These are phyloP conservation scores for Drosophila melanosoma DNA, from an alignment of 2,888 invertebrate species.

Conservation along the genomic window DNA sequence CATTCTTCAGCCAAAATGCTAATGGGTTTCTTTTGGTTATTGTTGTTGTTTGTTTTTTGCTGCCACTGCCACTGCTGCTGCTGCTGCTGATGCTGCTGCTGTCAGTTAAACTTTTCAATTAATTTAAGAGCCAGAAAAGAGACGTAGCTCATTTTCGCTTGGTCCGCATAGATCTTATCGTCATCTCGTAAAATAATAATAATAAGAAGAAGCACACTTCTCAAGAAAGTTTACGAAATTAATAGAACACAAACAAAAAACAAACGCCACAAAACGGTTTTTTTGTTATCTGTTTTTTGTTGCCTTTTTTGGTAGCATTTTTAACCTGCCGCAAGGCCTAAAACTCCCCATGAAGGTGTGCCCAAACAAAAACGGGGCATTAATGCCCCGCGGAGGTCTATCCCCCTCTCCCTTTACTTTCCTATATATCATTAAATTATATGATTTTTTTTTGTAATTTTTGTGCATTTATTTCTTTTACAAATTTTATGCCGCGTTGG, in stretches of 20 bases:
- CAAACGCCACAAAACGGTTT: conserved; percentile 57
- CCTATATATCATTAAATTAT: conserved; percentile 14
- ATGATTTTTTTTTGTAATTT: neutral
- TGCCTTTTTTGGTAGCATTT: conserved; percentile 51
- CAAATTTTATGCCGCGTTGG: conserved; percentile 34
- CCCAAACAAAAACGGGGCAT: conserved; percentile 52
- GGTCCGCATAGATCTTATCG: conserved; percentile 74
- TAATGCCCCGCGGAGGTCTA: conserved; percentile 34
- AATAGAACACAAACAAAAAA: conserved; percentile 33
- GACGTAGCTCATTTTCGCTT: conserved; percentile 58
- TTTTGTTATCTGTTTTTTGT: conserved; percentile 31
- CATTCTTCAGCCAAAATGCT: conserved; percentile 64
- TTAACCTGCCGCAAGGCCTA: conserved; percentile 53
- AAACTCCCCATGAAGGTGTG: conserved; percentile 49
- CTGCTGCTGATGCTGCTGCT: conserved; percentile 23
- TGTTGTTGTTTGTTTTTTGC: conserved; percentile 13
- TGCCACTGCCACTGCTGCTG: conserved; percentile 24
- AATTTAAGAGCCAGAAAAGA: conserved; percentile 61
- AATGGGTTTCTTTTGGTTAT: conserved; percentile 53
- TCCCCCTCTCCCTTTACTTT: neutral
- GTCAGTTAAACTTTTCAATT: conserved; percentile 73
- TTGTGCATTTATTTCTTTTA: conserved; percentile 11
- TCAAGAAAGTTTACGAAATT: conserved; percentile 68
- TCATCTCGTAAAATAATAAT: conserved; percentile 61
- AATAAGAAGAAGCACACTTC: conserved; percentile 51